Evolutionary conservation across 2,888 invertebrate species (phyloP).

Genomic region (Thalpophila matura): DNA sequence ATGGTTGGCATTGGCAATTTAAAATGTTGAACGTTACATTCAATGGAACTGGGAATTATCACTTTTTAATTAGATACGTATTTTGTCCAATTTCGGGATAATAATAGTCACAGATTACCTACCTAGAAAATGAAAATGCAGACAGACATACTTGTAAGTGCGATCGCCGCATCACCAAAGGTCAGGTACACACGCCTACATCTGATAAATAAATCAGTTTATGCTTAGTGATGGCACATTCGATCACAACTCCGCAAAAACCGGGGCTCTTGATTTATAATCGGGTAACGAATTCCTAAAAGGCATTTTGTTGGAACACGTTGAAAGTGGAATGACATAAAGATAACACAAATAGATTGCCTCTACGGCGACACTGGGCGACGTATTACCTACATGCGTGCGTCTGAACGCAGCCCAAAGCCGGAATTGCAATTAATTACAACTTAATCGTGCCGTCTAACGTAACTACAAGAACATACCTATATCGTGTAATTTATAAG

Average conservation of each 20-base stretch:
- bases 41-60: no score
- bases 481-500: neutral
- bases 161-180: neutral
- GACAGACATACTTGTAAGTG: neutral
- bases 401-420: slow-evolving; percentile 7
- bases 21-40: no score
- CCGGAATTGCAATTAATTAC: slow-evolving; percentile 26
- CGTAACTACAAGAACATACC: neutral
- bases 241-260: neutral
- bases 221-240: neutral
- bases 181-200: neutral
- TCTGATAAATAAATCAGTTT: neutral
- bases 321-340: slow-evolving; percentile 19
- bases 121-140: neutral
- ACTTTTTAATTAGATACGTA: no score
- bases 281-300: slow-evolving; percentile 25
- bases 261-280: neutral
- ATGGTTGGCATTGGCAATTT: no score
- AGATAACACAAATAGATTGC: slow-evolving; percentile 38
- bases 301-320: slow-evolving; percentile 12
- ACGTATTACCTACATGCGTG: slow-evolving; percentile 2
- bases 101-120: no score
- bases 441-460: slow-evolving; percentile 7
- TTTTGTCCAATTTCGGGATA: no score
- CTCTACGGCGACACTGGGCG: neutral